These are phyloP conservation scores for Cataglyphis altisquamis DNA, from an alignment of 2,888 invertebrate genomes.

Conservation along the genomic window DNA sequence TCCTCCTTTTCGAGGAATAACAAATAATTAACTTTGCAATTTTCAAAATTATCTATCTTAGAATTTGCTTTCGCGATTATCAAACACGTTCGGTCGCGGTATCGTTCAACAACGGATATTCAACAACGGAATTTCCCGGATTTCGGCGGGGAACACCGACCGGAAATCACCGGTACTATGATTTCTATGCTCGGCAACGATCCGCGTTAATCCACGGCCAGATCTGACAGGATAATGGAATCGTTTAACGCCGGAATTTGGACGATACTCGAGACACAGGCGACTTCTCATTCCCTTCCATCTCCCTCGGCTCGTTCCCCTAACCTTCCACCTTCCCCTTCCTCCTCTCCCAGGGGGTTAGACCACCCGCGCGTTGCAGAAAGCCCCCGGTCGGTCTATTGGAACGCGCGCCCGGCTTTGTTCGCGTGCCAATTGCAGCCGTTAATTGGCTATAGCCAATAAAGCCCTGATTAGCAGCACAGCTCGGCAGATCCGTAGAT, in stretches of 20 bases:
- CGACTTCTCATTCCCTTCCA: slow-evolving; percentile 45
- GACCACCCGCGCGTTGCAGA: slow-evolving; percentile 69
- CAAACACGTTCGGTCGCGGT: not conserved
- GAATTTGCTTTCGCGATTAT: not conserved
- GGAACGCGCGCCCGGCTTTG: slow-evolving; percentile 77
- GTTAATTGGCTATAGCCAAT: slow-evolving; percentile 84
- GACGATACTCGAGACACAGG: slow-evolving; percentile 63
- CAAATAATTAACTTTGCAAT: not conserved
- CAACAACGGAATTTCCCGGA: slow-evolving; percentile 22
- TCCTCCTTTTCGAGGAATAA: not conserved
- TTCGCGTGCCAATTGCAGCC: slow-evolving; percentile 82
- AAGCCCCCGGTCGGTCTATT: slow-evolving; percentile 72
- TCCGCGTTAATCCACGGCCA: slow-evolving; percentile 62
- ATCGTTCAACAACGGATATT: slow-evolving; percentile 22
- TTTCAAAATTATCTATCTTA: not conserved
- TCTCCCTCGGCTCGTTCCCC: slow-evolving; percentile 52
- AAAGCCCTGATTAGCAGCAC: slow-evolving; percentile 83
- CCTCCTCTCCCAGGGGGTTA: slow-evolving; percentile 2
- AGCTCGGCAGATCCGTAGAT: slow-evolving; percentile 74
- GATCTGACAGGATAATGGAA: slow-evolving; percentile 74
- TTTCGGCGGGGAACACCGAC: slow-evolving; percentile 41
- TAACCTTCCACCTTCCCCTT: slow-evolving; percentile 10
- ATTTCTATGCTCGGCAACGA: slow-evolving; percentile 55
- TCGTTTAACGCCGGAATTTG: slow-evolving; percentile 78
- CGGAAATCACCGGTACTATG: slow-evolving; percentile 41